Evolutionary conservation across 1,140 invertebrate genomes (phyloP).

Genomic region (Scaptomyza hsui): DNA sequence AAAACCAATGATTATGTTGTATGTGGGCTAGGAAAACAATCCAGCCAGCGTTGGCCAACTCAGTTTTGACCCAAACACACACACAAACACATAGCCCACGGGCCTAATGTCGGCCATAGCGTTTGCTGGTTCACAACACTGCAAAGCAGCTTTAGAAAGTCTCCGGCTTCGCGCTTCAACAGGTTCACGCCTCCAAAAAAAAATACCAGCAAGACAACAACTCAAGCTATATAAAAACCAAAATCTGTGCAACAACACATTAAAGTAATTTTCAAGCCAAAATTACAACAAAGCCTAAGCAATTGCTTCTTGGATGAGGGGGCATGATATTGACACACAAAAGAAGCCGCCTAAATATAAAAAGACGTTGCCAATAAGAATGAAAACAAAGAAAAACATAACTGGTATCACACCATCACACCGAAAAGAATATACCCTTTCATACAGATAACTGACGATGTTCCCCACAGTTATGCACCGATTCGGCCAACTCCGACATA

Average conservation of each 20-base stretch:
- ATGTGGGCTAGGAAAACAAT: constrained; percentile 39
- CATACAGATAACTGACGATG: too few relatives aligned
- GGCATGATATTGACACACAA: constrained; percentile 13
- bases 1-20: constrained; percentile 57
- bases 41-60: constrained; percentile 15
- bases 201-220: not conserved
- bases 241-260: constrained; percentile 58
- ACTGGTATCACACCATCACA: too few relatives aligned
- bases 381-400: not conserved
- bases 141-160: constrained; percentile 39
- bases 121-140: constrained; percentile 36
- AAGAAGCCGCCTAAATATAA: constrained; percentile 43
- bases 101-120: constrained; percentile 25
- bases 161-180: constrained; percentile 58
- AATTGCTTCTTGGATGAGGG: constrained; percentile 15
- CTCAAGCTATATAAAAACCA: constrained; percentile 15
- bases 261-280: constrained; percentile 64
- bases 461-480: too few relatives aligned
- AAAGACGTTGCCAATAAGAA: constrained; percentile 6
- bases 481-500: too few relatives aligned
- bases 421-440: not conserved
- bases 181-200: constrained; percentile 69
- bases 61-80: not conserved
- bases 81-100: constrained; percentile 28
- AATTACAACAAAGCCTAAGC: constrained; percentile 19